phyloP scores from a whole-genome alignment of 2,113 vertebrate genomes.

The Catharus fuscescens region DNA sequence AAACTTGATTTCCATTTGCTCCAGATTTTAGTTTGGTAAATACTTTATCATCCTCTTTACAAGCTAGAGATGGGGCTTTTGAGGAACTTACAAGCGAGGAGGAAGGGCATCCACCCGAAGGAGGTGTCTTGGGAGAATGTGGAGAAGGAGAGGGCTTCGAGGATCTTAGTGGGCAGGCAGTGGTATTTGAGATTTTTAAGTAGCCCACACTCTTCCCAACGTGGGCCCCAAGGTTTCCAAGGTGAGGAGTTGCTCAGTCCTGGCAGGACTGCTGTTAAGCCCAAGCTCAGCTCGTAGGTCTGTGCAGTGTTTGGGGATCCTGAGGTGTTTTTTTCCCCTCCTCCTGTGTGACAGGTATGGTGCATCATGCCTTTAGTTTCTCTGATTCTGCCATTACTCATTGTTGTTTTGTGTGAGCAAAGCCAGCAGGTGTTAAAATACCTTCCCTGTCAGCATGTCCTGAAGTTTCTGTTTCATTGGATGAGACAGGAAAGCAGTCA shows the following conservation, averaged over 20 bases:
- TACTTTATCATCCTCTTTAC: not conserved
- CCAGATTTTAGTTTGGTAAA: not conserved
- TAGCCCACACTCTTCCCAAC: not conserved
- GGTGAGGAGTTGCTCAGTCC: not conserved
- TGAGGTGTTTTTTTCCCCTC: not conserved
- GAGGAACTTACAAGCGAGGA: not conserved
- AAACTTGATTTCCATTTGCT: not conserved
- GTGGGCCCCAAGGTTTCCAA: not conserved
- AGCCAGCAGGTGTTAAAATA: not conserved
- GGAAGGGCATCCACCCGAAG: not conserved
- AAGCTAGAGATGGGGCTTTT: not conserved
- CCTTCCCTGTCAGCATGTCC: not conserved
- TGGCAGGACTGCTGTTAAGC: not conserved
- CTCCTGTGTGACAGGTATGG: not conserved
- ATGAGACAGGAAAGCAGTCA: constrained; percentile 51
- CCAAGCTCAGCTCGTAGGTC: fast-evolving
- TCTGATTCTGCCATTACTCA: constrained; percentile 11
- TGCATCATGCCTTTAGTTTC: not conserved
- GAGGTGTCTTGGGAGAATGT: not conserved
- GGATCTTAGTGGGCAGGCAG: not conserved
- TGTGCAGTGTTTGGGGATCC: not conserved
- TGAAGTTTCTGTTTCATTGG: constrained; percentile 21
- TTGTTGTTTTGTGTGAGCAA: not conserved
- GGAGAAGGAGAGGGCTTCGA: not conserved
- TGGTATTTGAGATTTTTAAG: not conserved